Evolutionary conservation across 23 tunicate species (phyloP), one percentile per base, ranked within the genome.

Genomic region (Oikopleura dioica): DNA sequence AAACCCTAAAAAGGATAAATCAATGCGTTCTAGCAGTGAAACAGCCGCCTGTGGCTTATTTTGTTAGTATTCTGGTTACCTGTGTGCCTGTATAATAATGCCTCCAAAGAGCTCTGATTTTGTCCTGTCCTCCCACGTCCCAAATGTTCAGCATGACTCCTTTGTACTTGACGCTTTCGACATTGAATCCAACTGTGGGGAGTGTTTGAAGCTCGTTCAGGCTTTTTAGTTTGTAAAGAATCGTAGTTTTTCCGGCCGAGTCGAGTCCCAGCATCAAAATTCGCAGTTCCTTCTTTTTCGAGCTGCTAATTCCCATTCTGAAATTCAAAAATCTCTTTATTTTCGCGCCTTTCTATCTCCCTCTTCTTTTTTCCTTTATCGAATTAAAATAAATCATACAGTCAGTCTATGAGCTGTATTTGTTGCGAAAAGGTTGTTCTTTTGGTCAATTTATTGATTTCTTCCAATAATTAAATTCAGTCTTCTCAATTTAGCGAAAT

Each of bases 121-220:
- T 86, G 69, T 87, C 87, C 35, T 87, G 95, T 34, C 95, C 95
- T 34, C 95, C 95, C 1, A 87, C 83, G 58, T 87, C 95, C 95
- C 95, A 87, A 12, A 87, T 80, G 35, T 86, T 87, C 59, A 87
- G 38, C 0, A 82, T 82, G 2, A 87, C 78, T 0, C 87, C 87
- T 63, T 83, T 87, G 59, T 81, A 83, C 29, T 86, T 86, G 21
- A 87, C 87, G 9, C 87, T 87, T 67, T 87, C 87, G 0, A 87
- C 95, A 38, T 87, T 87, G 59, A 79, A 87, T 0, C 95, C 95
- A 23, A 87, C 83, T 1, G 95, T 87, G 0, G 95, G 95, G 1
- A 87, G 69, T 0, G 95, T 87, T 50, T 83, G 80, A 4, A 79
- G 75, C 32, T 75, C 68, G 31, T 80, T 77, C 59, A 78, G 77